phyloP scores from a whole-genome alignment of 2,888 invertebrate genomes.

The Eupithecia vulgata region DNA sequence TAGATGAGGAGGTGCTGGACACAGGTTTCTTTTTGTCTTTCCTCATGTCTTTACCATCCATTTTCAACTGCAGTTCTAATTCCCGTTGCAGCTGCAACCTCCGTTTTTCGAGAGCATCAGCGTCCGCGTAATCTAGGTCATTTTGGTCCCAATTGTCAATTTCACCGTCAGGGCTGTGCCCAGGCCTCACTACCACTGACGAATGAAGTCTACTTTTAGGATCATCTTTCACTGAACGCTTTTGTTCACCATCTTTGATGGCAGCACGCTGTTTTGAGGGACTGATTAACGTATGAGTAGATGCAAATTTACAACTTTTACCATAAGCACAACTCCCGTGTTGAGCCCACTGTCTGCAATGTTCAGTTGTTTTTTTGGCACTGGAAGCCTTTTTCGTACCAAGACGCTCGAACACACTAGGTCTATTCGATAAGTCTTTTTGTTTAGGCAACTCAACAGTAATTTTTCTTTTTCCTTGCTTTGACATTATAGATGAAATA shows the following conservation, averaged over 20 bases:
- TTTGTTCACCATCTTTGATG: conserved; percentile 85
- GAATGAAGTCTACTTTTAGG: conserved; percentile 86
- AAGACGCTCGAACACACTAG: conserved; percentile 92
- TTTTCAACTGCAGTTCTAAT: conserved; percentile 90
- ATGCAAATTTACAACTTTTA: conserved; percentile 90
- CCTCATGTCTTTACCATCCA: conserved; percentile 87
- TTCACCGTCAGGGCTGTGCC: conserved; percentile 86
- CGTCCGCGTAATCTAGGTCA: conserved; percentile 91
- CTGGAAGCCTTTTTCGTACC: conserved; percentile 87
- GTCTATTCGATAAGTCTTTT: conserved; percentile 87
- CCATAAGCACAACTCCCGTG: conserved; percentile 91
- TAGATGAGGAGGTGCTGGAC: conserved; percentile 88
- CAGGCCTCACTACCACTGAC: conserved; percentile 84
- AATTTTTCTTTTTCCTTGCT: conserved; percentile 90
- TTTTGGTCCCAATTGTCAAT: conserved; percentile 91
- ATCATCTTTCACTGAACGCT: conserved; percentile 84
- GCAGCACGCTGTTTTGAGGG: conserved; percentile 89
- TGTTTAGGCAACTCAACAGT: conserved; percentile 89
- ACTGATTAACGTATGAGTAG: conserved; percentile 89
- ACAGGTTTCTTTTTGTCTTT: conserved; percentile 88
- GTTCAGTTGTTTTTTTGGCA: conserved; percentile 85
- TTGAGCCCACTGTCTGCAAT: conserved; percentile 90
- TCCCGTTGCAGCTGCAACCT: conserved; percentile 90
- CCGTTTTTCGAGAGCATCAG: conserved; percentile 90
- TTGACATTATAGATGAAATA: conserved; percentile 81